phyloP scores from a whole-genome alignment of 1,140 invertebrate genomes.

The Planococcus citri region DNA sequence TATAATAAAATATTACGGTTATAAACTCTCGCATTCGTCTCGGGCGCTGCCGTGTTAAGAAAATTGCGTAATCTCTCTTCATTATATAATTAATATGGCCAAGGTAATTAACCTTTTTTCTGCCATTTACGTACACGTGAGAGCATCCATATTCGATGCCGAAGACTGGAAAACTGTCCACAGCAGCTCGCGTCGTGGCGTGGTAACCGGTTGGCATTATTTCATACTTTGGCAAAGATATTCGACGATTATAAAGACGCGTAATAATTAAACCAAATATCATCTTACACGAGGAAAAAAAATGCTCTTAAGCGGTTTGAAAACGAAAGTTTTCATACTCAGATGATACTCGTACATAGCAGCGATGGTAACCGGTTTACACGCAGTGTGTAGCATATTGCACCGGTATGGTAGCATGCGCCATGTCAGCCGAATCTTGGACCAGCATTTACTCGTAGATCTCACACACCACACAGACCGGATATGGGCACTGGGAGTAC shows the following conservation, averaged over 20 bases:
- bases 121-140: too few species aligned
- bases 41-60: neutral
- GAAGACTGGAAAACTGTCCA: too few species aligned
- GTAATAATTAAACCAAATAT: neutral
- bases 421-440: too few species aligned
- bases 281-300: neutral
- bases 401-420: neutral
- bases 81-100: neutral
- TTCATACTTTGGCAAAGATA: neutral
- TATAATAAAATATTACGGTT: neutral
- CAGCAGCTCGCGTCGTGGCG: too few species aligned
- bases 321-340: too few species aligned
- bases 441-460: too few species aligned
- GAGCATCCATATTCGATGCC: too few species aligned
- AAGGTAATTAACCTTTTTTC: neutral
- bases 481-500: too few species aligned
- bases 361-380: neutral
- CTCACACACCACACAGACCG: too few species aligned
- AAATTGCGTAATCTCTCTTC: neutral
- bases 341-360: too few species aligned
- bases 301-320: neutral
- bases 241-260: neutral
- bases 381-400: neutral
- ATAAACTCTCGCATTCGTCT: neutral
- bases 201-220: too few species aligned